Evolutionary conservation across 2,888 invertebrate species (phyloP).

Genomic region (Brachyptera risi): DNA sequence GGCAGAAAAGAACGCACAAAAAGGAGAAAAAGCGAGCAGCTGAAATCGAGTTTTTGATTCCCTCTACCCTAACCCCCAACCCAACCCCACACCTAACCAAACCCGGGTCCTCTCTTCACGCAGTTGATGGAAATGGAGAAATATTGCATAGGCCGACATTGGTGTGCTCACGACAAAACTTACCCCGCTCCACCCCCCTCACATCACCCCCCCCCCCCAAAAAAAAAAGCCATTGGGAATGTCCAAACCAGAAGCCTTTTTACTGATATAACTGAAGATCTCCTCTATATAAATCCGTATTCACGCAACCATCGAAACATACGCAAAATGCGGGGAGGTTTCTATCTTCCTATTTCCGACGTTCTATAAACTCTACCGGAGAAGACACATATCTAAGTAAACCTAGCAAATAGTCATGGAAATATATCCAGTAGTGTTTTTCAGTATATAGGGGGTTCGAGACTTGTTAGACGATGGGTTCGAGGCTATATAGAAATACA

Average conservation of each 20-base stretch:
- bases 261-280: too few relatives aligned
- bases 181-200: too few relatives aligned
- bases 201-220: too few relatives aligned
- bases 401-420: neutral
- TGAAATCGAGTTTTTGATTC: conserved; percentile 22
- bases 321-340: too few relatives aligned
- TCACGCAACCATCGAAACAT: conserved; percentile 6
- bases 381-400: conserved; percentile 9
- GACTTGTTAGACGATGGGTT: conserved; percentile 7
- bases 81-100: too few relatives aligned
- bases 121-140: conserved; percentile 24
- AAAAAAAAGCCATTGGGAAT: conserved; percentile 14
- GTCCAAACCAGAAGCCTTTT: conserved; percentile 20
- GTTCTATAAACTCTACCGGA: neutral
- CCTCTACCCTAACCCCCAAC: too few relatives aligned
- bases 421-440: neutral
- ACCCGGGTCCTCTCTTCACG: neutral
- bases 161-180: conserved; percentile 10
- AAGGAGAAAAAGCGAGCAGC: conserved; percentile 6
- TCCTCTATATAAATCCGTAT: neutral
- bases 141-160: conserved; percentile 19
- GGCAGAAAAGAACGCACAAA: neutral
- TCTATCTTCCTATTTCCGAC: neutral
- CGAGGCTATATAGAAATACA: neutral
- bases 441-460: too few relatives aligned